Conservation (phyloP, 2,888 invertebrate species). For the Siphlonurus alternatus region DNA sequence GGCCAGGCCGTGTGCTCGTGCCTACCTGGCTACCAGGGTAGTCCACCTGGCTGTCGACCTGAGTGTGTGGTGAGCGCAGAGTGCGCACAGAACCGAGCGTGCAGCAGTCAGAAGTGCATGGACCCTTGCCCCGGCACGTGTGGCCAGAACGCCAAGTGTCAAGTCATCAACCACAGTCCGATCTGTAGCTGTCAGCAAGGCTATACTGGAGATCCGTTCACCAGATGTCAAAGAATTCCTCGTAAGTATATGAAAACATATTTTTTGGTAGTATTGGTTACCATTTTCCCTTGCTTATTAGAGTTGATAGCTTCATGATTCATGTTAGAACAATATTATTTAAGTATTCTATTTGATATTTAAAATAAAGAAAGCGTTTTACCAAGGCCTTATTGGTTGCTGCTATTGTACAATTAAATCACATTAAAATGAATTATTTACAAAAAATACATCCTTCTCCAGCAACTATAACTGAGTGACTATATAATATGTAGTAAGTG, state of each 20-base stretch:
- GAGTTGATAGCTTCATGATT: too few relatives aligned
- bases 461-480: too few relatives aligned
- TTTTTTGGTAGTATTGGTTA: not conserved
- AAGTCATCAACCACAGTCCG: conserved; percentile 52
- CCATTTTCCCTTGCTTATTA: too few relatives aligned
- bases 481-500: too few relatives aligned
- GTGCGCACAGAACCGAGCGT: conserved; percentile 42
- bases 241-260: conserved; percentile 10
- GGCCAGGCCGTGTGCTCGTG: conserved; percentile 53
- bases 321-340: too few relatives aligned
- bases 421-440: too few relatives aligned
- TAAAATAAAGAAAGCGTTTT: too few relatives aligned
- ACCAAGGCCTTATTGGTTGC: too few relatives aligned
- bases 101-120: conserved; percentile 48
- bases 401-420: too few relatives aligned
- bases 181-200: conserved; percentile 48
- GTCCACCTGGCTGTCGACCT: conserved; percentile 48
- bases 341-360: too few relatives aligned
- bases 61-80: conserved; percentile 51
- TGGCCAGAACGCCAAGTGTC: conserved; percentile 49
- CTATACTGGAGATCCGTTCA: conserved; percentile 32
- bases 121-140: conserved; percentile 57
- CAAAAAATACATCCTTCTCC: too few relatives aligned
- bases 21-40: conserved; percentile 44
- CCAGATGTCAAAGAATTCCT: conserved; percentile 25